Evolutionary conservation across 1,140 invertebrate species (phyloP).

Genomic region (Papilio machaon): DNA sequence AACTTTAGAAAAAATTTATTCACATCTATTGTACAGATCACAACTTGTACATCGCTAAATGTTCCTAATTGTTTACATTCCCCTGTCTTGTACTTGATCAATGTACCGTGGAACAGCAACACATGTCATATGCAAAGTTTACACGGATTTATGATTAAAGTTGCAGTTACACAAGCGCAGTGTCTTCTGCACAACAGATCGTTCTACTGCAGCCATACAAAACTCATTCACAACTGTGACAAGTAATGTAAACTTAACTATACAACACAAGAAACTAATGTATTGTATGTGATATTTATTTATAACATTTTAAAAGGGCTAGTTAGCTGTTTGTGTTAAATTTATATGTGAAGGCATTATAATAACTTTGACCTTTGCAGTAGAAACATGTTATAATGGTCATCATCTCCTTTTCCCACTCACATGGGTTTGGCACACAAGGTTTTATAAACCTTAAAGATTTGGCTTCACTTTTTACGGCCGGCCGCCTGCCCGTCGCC

Average conservation of each 20-base stretch:
- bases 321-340: not conserved
- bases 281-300: not conserved
- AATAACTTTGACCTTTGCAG: too few relatives aligned
- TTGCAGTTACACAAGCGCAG: not conserved
- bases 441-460: too few relatives aligned
- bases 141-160: slow-evolving; percentile 18
- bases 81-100: not conserved
- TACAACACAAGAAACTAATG: not conserved
- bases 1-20: not conserved
- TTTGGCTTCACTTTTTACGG: too few relatives aligned
- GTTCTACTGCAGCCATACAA: not conserved
- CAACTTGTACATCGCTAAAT: not conserved
- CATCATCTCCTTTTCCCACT: too few relatives aligned
- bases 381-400: not conserved
- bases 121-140: slow-evolving; percentile 20
- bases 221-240: slow-evolving; percentile 4
- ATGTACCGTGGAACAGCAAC: not conserved
- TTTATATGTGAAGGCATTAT: too few relatives aligned
- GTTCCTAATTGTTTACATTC: not conserved
- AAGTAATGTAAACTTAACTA: not conserved
- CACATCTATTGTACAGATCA: not conserved
- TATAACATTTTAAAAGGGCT: not conserved
- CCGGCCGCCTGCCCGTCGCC: too few relatives aligned
- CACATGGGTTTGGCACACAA: too few relatives aligned
- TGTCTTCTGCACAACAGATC: not conserved